Evolutionary conservation across 2,113 vertebrate genomes (phyloP).

Genomic region (Alouatta palliata): DNA sequence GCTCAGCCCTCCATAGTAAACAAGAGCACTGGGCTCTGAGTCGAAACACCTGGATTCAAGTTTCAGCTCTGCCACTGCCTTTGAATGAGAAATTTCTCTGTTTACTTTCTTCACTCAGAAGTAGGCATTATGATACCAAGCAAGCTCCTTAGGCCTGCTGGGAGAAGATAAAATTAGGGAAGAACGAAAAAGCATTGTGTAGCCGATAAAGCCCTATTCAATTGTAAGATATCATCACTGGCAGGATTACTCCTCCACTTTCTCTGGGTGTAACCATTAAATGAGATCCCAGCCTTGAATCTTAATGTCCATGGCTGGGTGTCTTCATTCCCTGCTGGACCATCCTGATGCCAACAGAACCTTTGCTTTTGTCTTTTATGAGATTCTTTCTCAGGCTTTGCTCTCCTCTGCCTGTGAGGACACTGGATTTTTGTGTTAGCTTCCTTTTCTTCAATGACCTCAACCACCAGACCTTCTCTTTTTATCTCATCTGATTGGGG

Average conservation of each 20-base stretch:
- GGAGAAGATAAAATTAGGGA: slow-evolving; percentile 3
- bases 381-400: background rate
- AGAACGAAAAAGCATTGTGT: background rate
- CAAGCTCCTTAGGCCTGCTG: background rate
- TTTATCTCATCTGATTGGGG: background rate
- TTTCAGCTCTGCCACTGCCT: background rate
- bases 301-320: background rate
- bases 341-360: background rate
- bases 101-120: slow-evolving; percentile 17
- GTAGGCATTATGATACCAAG: background rate
- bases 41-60: slow-evolving; percentile 7
- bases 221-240: background rate
- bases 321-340: background rate
- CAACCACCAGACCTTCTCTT: background rate
- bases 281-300: background rate
- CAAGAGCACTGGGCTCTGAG: background rate
- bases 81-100: background rate
- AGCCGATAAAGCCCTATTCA: background rate
- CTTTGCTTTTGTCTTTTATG: background rate
- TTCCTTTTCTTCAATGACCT: slow-evolving; percentile 6
- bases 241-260: background rate
- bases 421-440: background rate
- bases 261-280: background rate
- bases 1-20: background rate
- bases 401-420: background rate